Evolutionary conservation across 1,140 invertebrate species (phyloP).

Genomic region (Teleopsis dalmanni): DNA sequence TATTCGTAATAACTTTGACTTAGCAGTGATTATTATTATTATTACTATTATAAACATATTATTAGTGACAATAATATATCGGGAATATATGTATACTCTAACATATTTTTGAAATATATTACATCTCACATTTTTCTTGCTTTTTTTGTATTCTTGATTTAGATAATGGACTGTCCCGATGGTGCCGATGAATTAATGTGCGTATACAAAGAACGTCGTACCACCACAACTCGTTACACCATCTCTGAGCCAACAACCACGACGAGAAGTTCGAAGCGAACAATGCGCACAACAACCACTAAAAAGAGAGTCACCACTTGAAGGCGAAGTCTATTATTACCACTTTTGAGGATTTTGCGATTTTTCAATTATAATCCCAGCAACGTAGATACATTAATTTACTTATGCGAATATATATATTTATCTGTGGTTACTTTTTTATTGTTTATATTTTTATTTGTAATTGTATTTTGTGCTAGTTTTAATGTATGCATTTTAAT

Average conservation of each 20-base stretch:
- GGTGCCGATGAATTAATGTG: conserved; percentile 57
- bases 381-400: not conserved
- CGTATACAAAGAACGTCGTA: conserved; percentile 31
- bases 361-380: not conserved
- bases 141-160: conserved; percentile 1
- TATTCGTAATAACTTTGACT: no score
- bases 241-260: conserved; percentile 6
- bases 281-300: conserved; percentile 24
- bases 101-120: not conserved
- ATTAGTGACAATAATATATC: no score
- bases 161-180: conserved; percentile 53
- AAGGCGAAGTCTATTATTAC: not conserved
- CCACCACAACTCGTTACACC: conserved; percentile 6
- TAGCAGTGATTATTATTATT: no score
- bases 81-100: no score
- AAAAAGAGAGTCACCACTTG: conserved; percentile 34
- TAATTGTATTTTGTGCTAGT: not conserved
- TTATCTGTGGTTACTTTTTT: not conserved
- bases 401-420: not conserved
- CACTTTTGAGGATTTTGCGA: not conserved
- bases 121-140: not conserved
- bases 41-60: no score
- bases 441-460: not conserved
- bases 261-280: conserved; percentile 13
- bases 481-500: not conserved